phyloP scores from a whole-genome alignment of 2,797 vertebrate species.

The Pempheris klunzingeri region DNA sequence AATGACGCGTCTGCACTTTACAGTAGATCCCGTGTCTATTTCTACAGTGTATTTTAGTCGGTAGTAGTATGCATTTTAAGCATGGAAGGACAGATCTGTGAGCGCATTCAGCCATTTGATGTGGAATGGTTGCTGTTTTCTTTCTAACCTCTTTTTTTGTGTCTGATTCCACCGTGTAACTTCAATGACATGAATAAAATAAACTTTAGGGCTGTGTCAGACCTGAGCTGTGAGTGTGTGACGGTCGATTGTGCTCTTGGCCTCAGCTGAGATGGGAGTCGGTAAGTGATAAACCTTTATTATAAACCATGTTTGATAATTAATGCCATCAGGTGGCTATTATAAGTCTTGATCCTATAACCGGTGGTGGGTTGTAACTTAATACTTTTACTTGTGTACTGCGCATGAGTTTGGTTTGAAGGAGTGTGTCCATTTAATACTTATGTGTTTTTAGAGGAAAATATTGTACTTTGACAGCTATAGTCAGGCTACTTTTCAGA shows the following conservation, averaged over 20 bases:
- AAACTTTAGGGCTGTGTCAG: constrained; percentile 74
- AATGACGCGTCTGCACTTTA: constrained; percentile 4
- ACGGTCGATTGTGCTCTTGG: neutral
- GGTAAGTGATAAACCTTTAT: constrained; percentile 5
- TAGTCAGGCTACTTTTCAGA: neutral
- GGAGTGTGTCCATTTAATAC: neutral
- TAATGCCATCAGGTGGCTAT: neutral
- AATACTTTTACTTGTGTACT: neutral
- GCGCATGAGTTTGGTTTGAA: neutral
- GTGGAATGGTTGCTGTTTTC: constrained; percentile 67
- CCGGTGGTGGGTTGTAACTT: neutral
- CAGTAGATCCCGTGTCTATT: neutral
- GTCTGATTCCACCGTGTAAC: constrained; percentile 75
- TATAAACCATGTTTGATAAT: neutral
- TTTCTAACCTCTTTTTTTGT: constrained; percentile 64
- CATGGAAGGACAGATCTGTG: constrained; percentile 15
- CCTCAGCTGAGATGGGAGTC: neutral
- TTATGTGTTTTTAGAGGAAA: neutral
- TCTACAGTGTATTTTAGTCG: constrained; percentile 3
- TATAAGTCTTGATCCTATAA: neutral
- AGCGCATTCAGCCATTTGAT: constrained; percentile 62
- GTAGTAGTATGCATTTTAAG: constrained; percentile 39
- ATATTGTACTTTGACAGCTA: neutral
- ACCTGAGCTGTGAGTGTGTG: constrained; percentile 63
- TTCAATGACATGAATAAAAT: constrained; percentile 75